Conservation (phyloP, 2,113 vertebrate genomes). For the Pachypanchax playfairii region DNA sequence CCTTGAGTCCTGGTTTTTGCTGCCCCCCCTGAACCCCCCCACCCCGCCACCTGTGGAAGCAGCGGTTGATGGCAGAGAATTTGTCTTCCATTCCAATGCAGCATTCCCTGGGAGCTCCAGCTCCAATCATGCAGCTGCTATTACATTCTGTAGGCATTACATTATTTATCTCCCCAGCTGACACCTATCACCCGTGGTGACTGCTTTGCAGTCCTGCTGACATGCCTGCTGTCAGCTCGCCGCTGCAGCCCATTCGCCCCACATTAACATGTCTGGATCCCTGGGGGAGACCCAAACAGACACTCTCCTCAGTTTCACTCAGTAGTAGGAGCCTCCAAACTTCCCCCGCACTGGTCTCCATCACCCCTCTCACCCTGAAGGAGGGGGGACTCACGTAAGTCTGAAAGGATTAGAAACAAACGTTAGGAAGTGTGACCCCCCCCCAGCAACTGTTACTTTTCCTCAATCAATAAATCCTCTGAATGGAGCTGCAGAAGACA, state of each 20-base stretch:
- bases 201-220: slow-evolving; percentile 40
- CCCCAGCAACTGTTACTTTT: neutral
- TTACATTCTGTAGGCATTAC: slow-evolving; percentile 48
- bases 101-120: slow-evolving; percentile 37
- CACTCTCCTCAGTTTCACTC: slow-evolving; percentile 30
- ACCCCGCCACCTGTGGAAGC: neutral
- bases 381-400: slow-evolving; percentile 21
- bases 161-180: slow-evolving; percentile 65
- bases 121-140: slow-evolving; percentile 48
- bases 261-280: slow-evolving; percentile 40
- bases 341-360: neutral
- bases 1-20: too few species aligned
- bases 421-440: slow-evolving; percentile 19
- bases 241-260: slow-evolving; percentile 37
- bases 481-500: slow-evolving; percentile 17
- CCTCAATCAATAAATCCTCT: slow-evolving; percentile 2
- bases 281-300: slow-evolving; percentile 22
- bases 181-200: slow-evolving; percentile 51
- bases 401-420: slow-evolving; percentile 30
- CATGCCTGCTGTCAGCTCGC: slow-evolving; percentile 45
- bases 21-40: too few species aligned
- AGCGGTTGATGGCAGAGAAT: slow-evolving; percentile 23
- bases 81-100: slow-evolving; percentile 44
- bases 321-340: slow-evolving; percentile 5
- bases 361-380: neutral